Base-by-base conservation (phyloP, 2,888 invertebrate species). In the Rhingia campestris region DNA sequence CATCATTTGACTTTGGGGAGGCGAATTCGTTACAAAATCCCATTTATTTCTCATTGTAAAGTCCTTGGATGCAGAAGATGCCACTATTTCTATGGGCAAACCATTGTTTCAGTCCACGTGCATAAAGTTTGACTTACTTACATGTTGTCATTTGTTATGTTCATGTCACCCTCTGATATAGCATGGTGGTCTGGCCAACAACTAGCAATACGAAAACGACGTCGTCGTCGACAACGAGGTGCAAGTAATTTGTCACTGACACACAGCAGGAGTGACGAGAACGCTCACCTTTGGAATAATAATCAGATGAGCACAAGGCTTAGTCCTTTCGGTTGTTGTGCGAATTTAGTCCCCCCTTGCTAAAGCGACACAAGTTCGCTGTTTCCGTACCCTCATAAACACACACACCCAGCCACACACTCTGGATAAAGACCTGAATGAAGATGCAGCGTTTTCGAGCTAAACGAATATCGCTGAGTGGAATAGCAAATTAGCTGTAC, bases 221-320 rank as follows among this genome's bases (percentile, higher is more conserved):
- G 53, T 58, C 53, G 39, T 64, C 58, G 45, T 66, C 59, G 61
- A 54, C 82, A 63, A 80, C 80, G 67, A 84, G 84, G 80, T 84
- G 79, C 80, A 84, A 84, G 84, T 84, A 74, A 80, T 84, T 84
- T 84, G 84, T 84, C 84, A 84, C 80, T 84, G 84, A 80, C 84
- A 84, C 79, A 79, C 74, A 76, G 47, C 84, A 66, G 58, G 61
- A 64, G 72, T 66, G 76, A 64, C 70, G 75, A 75, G 70, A 70
- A 59, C 49, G 74, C 80, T 84, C 84, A 80, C 84, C 84, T 84
- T 80, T 53, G 54, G 84, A 84, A 84, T 84, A 84, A 84, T 84
- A 84, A 84, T 80, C 84, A 84, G 84, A 74, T 74, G 84, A 84
- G 64, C 69, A 80, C 64, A 14, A 69, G 69, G 74, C 66, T 69